phyloP scores from a whole-genome alignment of 2,888 invertebrate species.

The Amiota communis region DNA sequence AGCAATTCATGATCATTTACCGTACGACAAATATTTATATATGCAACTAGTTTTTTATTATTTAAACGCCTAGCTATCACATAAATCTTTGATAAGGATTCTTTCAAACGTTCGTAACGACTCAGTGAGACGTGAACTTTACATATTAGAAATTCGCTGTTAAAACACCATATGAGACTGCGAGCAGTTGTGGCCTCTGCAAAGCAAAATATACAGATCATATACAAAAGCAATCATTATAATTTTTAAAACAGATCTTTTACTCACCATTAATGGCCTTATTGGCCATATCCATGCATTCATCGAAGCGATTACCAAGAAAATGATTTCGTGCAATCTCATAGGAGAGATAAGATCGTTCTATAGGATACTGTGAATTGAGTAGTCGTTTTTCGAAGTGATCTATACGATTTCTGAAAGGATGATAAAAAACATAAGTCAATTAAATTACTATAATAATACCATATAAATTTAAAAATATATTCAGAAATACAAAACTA shows the following conservation, averaged over 20 bases:
- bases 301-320: constrained; percentile 55
- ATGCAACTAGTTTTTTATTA: constrained; percentile 33
- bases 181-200: constrained; percentile 54
- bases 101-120: constrained; percentile 59
- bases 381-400: constrained; percentile 57
- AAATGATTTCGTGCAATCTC: constrained; percentile 61
- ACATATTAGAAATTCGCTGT: constrained; percentile 58
- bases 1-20: constrained; percentile 55
- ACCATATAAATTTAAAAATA: too few relatives aligned
- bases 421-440: too few relatives aligned
- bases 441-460: too few relatives aligned
- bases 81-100: constrained; percentile 31
- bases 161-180: constrained; percentile 58
- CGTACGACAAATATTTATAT: constrained; percentile 51
- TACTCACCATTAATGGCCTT: constrained; percentile 53
- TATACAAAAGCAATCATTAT: not conserved
- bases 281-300: constrained; percentile 53
- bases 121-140: constrained; percentile 41
- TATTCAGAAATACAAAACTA: too few relatives aligned
- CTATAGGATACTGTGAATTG: constrained; percentile 55
- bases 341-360: constrained; percentile 57
- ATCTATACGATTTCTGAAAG: too few relatives aligned
- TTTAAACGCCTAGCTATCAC: too few relatives aligned
- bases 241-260: not conserved
- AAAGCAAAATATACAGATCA: not conserved